These are phyloP conservation scores for Upupa epops DNA, from an alignment of 2,113 vertebrate genomes.

Conservation along the genomic window DNA sequence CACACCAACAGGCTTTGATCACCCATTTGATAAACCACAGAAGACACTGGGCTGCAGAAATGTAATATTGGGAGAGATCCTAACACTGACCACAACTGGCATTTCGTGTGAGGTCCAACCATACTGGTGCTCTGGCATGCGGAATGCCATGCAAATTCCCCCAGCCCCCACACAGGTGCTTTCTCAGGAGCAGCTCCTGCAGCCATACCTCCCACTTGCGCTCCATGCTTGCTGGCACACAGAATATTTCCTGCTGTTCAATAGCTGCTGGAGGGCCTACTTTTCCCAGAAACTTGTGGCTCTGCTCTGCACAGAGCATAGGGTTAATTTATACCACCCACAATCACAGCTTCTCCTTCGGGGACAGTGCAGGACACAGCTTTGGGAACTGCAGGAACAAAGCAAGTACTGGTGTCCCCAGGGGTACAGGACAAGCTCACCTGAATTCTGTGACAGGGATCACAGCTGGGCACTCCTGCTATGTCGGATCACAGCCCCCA, in stretches of 20 bases:
- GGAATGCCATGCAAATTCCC: background rate
- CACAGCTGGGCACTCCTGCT: background rate
- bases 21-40: background rate
- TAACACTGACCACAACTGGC: background rate
- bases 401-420: background rate
- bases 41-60: background rate
- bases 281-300: background rate
- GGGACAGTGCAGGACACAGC: accelerated
- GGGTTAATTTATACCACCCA: accelerated
- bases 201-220: background rate
- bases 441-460: background rate
- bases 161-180: background rate
- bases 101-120: background rate
- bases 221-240: accelerated
- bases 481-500: background rate
- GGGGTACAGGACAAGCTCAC: slow-evolving; percentile 3
- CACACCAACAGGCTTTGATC: background rate
- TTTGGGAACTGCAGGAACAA: background rate
- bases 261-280: background rate
- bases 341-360: background rate
- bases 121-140: background rate
- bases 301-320: background rate
- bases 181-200: background rate
- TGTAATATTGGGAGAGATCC: background rate
- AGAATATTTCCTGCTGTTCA: background rate